These are phyloP conservation scores for Acanthurus leucopareius DNA, from an alignment of 2,797 vertebrate genomes.

Conservation along the genomic window DNA sequence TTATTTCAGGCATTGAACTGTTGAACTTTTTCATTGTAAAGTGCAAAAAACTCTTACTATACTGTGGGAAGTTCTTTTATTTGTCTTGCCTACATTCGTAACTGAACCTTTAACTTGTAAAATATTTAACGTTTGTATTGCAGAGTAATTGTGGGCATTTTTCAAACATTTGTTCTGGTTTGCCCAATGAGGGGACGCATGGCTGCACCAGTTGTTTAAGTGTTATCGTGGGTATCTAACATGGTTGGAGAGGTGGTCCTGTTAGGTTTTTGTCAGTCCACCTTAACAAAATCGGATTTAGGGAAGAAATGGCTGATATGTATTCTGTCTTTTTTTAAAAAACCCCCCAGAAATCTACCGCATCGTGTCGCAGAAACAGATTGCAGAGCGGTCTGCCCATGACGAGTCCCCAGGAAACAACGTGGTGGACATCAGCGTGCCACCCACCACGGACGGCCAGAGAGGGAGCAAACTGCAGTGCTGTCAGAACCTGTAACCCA, in stretches of 20 bases:
- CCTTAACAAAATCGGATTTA: not conserved
- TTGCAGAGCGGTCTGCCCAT: conserved; percentile 94
- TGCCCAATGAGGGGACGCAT: not conserved
- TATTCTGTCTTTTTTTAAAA: not conserved
- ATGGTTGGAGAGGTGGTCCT: not conserved
- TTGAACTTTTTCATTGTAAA: conserved; percentile 2
- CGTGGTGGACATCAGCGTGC: conserved; percentile 97
- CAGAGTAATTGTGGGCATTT: not conserved
- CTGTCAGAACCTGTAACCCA: conserved; percentile 97
- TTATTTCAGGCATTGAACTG: not conserved
- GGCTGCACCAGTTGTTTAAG: not conserved
- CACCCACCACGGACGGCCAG: conserved; percentile 95
- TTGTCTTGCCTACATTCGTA: not conserved
- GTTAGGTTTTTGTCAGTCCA: not conserved
- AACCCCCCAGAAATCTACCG: conserved; percentile 96
- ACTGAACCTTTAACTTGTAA: conserved; percentile 1
- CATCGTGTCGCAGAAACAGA: conserved; percentile 99
- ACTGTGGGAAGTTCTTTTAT: not conserved
- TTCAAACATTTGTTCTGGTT: not conserved
- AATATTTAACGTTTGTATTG: not conserved
- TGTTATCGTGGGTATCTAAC: not conserved
- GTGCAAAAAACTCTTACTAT: conserved; percentile 28
- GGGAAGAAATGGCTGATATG: not conserved
- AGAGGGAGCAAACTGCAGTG: conserved; percentile 97
- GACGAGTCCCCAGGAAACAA: conserved; percentile 98